A percentile compares a stretch with the other conserved stretches of the same genome.
Evolutionary conservation across 2,888 invertebrate species (phyloP).

Genomic region (Drosophila niveifrons): DNA sequence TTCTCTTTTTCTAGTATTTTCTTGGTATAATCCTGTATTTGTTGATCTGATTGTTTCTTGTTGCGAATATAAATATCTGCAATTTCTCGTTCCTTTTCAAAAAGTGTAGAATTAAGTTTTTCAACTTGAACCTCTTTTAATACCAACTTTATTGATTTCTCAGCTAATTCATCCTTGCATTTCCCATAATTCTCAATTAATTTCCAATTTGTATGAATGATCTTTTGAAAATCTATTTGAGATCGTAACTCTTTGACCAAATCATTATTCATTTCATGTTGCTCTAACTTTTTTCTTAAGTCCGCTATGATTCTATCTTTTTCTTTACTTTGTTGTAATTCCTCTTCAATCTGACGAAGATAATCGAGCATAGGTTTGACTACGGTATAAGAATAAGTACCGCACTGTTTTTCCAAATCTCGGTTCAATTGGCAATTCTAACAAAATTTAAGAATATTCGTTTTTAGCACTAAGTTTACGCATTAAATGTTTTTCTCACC

Average conservation of each 20-base stretch:
- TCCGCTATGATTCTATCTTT: not conserved
- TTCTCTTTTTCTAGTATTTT: not conserved
- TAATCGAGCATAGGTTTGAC: too few species aligned
- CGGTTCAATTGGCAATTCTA: not conserved
- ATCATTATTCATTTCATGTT: not conserved
- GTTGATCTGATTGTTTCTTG: not conserved
- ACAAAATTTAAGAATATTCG: not conserved
- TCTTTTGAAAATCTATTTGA: not conserved
- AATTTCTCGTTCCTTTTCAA: too few species aligned
- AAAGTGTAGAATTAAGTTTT: too few species aligned
- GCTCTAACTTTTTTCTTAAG: not conserved
- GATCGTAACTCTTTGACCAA: not conserved
- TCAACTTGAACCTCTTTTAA: not conserved
- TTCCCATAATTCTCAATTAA: not conserved
- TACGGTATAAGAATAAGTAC: not conserved
- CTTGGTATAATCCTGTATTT: not conserved
- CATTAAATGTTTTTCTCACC: too few species aligned
- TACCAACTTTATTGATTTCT: not conserved
- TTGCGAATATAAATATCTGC: too few species aligned
- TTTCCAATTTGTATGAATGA: not conserved
- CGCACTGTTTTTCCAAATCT: not conserved
- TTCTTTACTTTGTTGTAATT: not conserved
- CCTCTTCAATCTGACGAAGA: not conserved
- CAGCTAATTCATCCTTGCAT: not conserved
- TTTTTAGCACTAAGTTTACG: not conserved